Conservation (phyloP, 2,113 vertebrate species). For the Edolisoma coerulescens region DNA sequence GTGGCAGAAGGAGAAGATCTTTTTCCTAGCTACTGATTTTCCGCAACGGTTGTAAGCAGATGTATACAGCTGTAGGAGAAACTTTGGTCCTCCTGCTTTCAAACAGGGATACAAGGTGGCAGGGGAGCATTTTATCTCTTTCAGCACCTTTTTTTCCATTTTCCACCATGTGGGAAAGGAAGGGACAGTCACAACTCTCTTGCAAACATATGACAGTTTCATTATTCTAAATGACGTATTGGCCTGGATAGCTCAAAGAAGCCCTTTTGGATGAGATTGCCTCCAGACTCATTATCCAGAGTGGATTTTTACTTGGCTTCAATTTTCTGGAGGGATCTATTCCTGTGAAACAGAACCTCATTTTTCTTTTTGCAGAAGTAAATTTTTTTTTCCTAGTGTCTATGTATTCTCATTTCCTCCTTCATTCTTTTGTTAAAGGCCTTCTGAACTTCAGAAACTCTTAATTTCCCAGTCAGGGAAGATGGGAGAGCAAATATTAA, state of each 20-base stretch:
- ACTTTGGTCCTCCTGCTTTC: neutral
- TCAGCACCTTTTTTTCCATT: neutral
- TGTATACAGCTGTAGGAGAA: neutral
- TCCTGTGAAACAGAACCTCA: neutral
- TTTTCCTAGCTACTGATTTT: neutral
- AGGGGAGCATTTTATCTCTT: neutral
- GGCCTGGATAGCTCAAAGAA: neutral
- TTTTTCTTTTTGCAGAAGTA: slow-evolving; percentile 15
- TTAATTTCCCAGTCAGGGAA: neutral
- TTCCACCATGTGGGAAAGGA: neutral
- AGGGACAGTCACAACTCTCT: neutral
- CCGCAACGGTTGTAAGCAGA: neutral
- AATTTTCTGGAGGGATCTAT: neutral
- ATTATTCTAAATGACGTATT: slow-evolving; percentile 3
- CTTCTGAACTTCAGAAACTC: slow-evolving; percentile 10
- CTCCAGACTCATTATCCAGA: slow-evolving; percentile 10
- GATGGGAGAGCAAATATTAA: neutral
- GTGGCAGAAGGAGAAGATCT: neutral
- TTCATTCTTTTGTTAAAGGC: neutral
- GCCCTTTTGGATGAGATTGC: neutral
- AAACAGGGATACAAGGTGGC: neutral
- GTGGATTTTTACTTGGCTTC: slow-evolving; percentile 2
- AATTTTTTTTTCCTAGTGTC: neutral
- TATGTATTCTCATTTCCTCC: neutral
- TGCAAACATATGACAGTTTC: neutral